A percentile compares a stretch with the other conserved stretches of the same genome.
Conservation (phyloP, 2,797 vertebrate species). For the Poecilia picta region DNA sequence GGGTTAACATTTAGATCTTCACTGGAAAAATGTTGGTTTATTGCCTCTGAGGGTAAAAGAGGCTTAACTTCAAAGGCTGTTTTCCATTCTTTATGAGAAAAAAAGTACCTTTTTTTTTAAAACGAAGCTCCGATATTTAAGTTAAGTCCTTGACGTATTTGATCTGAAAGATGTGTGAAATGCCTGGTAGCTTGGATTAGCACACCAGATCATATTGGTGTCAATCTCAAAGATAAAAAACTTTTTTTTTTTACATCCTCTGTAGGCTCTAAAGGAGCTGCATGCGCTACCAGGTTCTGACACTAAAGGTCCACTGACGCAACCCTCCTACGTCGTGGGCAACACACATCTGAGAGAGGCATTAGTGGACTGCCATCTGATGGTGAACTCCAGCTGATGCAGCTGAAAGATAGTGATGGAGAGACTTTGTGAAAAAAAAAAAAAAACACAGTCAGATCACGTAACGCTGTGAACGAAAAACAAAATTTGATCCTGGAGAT, state of each 20-base stretch:
- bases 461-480: constrained; percentile 43
- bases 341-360: constrained; percentile 68
- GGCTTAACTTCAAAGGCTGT: constrained; percentile 62
- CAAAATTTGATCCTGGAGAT: constrained; percentile 20
- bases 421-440: constrained; percentile 33
- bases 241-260: constrained; percentile 40
- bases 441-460: constrained; percentile 25
- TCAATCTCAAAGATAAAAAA: constrained; percentile 59
- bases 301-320: constrained; percentile 62
- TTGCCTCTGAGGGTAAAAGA: constrained; percentile 43
- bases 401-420: constrained; percentile 49
- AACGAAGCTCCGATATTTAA: constrained; percentile 52
- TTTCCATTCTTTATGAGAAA: constrained; percentile 45
- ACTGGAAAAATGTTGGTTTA: constrained; percentile 52
- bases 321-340: constrained; percentile 62
- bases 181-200: constrained; percentile 61
- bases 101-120: constrained; percentile 31
- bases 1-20: constrained; percentile 39
- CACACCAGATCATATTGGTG: constrained; percentile 56
- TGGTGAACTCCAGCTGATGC: constrained; percentile 75
- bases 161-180: constrained; percentile 61
- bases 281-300: constrained; percentile 43
- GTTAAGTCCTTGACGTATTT: constrained; percentile 53
- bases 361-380: constrained; percentile 79
- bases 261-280: constrained; percentile 36